Percentiles rank a stretch among this genome's conserved stretches.
Evolutionary conservation across 1,140 invertebrate genomes (phyloP).

Genomic region (Rhopalosiphum maidis): DNA sequence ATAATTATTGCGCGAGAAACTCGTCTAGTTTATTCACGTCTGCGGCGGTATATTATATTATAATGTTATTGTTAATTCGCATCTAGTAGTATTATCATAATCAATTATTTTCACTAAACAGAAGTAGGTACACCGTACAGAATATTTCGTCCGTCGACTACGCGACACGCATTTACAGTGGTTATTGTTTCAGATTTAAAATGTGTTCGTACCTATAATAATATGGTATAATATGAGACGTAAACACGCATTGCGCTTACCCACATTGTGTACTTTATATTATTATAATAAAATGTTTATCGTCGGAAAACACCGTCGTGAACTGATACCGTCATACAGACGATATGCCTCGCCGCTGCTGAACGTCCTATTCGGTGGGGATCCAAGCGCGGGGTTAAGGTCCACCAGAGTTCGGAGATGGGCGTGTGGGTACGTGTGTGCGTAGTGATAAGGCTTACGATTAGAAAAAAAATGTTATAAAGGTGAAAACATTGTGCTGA

Average conservation of each 20-base stretch:
- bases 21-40: neutral
- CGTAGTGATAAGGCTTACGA: neutral
- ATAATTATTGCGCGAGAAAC: neutral
- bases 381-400: neutral
- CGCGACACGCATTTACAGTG: neutral
- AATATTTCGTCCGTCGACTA: neutral
- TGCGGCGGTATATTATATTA: neutral
- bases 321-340: conserved; percentile 36
- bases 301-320: neutral
- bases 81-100: no score
- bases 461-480: neutral
- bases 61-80: neutral
- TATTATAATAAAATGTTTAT: neutral
- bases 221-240: neutral
- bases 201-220: neutral
- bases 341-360: neutral
- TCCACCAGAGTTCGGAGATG: neutral
- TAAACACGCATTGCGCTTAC: neutral
- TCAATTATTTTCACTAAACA: neutral
- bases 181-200: neutral
- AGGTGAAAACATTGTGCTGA: conserved; percentile 14
- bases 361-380: neutral
- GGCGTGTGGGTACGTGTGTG: neutral
- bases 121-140: neutral
- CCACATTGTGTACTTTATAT: neutral